A percentile compares a stretch with the other conserved stretches of the same genome.
Evolutionary conservation across 2,797 vertebrate species (phyloP).

Genomic region (Champsocephalus esox): DNA sequence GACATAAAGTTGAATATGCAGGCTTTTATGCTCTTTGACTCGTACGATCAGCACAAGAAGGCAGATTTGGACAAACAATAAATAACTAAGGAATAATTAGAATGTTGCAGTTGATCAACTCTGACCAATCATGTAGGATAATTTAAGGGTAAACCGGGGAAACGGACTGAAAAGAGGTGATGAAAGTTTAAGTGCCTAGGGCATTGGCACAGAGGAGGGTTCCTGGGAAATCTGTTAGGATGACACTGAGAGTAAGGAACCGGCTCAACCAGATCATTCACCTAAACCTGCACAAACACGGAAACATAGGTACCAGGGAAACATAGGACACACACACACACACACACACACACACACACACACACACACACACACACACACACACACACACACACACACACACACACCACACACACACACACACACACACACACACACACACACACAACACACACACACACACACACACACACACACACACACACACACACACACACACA

Average conservation of each 20-base stretch:
- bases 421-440: too few species aligned
- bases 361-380: too few species aligned
- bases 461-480: too few species aligned
- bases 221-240: slow-evolving; percentile 46
- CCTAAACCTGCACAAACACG: slow-evolving; percentile 12
- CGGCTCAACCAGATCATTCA: slow-evolving; percentile 69
- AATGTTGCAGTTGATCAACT: slow-evolving; percentile 1
- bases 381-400: too few species aligned
- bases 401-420: too few species aligned
- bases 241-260: slow-evolving; percentile 65
- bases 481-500: too few species aligned
- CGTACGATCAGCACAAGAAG: slow-evolving; percentile 3
- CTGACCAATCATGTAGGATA: not conserved
- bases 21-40: not conserved
- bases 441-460: too few species aligned
- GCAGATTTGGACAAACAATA: not conserved
- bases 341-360: too few species aligned
- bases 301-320: slow-evolving; percentile 17
- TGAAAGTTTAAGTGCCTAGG: slow-evolving; percentile 27
- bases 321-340: not conserved
- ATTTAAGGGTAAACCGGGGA: slow-evolving; percentile 30
- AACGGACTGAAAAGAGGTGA: slow-evolving; percentile 19
- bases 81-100: not conserved
- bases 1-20: slow-evolving; percentile 2
- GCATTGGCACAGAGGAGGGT: slow-evolving; percentile 27